Evolutionary conservation across 2,888 invertebrate genomes (phyloP), one percentile per base, ranked within the genome.

Genomic region (Ypsolopha scabrella): DNA sequence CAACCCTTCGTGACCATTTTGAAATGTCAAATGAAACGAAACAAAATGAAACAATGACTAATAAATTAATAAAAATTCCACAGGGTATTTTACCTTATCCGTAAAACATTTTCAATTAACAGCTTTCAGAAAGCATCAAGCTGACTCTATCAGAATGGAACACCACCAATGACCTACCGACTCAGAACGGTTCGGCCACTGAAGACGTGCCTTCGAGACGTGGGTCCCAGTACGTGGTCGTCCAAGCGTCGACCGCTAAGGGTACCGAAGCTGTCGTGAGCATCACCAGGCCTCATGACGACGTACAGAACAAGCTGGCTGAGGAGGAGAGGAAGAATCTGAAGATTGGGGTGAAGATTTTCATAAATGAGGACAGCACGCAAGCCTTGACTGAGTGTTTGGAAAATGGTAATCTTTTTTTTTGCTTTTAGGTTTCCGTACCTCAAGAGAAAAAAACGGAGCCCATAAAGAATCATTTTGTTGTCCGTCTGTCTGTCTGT

Each of bases 341-440:
- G 38, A 94, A 95, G 80, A 92, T 95, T 60, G 94, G 94, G 41
- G 92, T 94, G 1, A 97, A 97, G 81, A 88, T 97, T 60, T 96
- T 96, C 72, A 85, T 96, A 10, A 93, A 93, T 58, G 89, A 90
- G 60, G 88, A 91, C 52, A 90, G 92, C 57, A 87, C 89, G 41
- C 80, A 88, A 0, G 88, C 89, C 37, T 74, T 96, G 50, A 87
- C 80, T 7, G 91, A 94, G 62, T 94, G 95, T 33, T 81, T 96
- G 55, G 89, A 92, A 52, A 90, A 90, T 80, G 91, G 94, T 94
- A 61, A 74, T 75, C 39, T 48, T 6, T 38, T 38, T 46, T 38
- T 6, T 8, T 38, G 6, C 2, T 24, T 24, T 24, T 24, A 24
- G n/a, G n/a, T n/a, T n/a, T n/a, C n/a, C n/a, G n/a, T n/a, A n/a